These are phyloP conservation scores for Drosophila tani DNA, from an alignment of 1,140 invertebrate species.

Conservation along the genomic window DNA sequence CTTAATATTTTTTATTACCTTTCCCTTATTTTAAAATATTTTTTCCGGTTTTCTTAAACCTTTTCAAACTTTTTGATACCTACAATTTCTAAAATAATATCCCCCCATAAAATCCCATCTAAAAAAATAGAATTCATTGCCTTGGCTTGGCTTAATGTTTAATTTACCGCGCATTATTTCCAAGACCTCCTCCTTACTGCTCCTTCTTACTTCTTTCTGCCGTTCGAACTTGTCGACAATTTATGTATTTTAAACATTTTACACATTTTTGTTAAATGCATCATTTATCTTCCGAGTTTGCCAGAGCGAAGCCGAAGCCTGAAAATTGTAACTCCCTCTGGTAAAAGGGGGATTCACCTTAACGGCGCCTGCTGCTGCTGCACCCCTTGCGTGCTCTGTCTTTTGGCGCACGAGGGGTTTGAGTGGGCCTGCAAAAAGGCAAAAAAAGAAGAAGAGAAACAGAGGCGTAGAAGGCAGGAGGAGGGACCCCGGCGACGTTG, in stretches of 20 bases:
- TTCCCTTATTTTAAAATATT: too few relatives aligned
- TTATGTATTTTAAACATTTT: conserved; percentile 76
- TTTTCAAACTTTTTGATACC: too few relatives aligned
- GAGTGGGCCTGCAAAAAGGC: conserved; percentile 14
- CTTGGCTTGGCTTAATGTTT: conserved; percentile 25
- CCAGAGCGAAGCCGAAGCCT: conserved; percentile 39
- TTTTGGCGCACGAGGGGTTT: conserved; percentile 23
- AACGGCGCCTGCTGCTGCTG: conserved; percentile 26
- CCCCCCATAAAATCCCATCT: not conserved
- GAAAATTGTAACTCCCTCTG: conserved; percentile 22
- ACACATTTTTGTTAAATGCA: conserved; percentile 78
- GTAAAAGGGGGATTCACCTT: conserved; percentile 38
- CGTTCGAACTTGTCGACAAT: conserved; percentile 56
- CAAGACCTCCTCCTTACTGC: not conserved
- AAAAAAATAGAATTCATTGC: conserved; percentile 26
- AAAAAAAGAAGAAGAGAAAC: conserved; percentile 1
- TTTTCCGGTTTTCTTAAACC: too few relatives aligned
- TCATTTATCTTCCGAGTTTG: conserved; percentile 70
- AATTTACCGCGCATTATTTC: conserved; percentile 31
- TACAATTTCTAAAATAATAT: too few relatives aligned
- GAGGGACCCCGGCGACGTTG: not conserved
- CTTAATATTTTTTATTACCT: too few relatives aligned
- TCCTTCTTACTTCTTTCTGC: not conserved
- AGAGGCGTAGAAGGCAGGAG: conserved; percentile 7
- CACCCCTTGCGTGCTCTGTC: conserved; percentile 49